Percentiles rank a stretch among this genome's conserved stretches.
These are phyloP conservation scores for Danio aesculapii DNA, from an alignment of 2,797 vertebrate species.

Conservation along the genomic window DNA sequence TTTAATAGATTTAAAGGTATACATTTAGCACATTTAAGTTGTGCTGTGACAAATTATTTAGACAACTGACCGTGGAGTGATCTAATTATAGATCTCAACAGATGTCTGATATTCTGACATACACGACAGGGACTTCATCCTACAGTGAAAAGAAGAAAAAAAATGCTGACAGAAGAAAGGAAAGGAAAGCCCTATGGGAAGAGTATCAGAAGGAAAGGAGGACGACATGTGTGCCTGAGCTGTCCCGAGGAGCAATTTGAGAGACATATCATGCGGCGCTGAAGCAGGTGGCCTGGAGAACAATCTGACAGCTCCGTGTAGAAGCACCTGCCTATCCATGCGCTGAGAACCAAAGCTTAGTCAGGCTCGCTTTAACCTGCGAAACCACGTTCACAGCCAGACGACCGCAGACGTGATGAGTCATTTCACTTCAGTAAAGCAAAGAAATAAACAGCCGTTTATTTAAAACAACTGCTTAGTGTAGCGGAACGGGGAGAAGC, in stretches of 20 bases:
- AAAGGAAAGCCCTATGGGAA: slow-evolving; percentile 35
- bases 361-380: slow-evolving; percentile 26
- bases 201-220: slow-evolving; percentile 23
- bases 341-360: background rate
- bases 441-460: slow-evolving; percentile 32
- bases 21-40: background rate
- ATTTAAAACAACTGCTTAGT: slow-evolving; percentile 23
- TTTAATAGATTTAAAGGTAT: background rate
- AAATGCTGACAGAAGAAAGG: slow-evolving; percentile 32
- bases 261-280: slow-evolving; percentile 24
- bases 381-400: background rate
- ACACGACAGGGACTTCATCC: slow-evolving; percentile 13
- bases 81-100: slow-evolving; percentile 16
- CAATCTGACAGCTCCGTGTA: slow-evolving; percentile 24
- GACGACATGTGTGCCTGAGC: slow-evolving; percentile 29
- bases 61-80: background rate
- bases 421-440: slow-evolving; percentile 18
- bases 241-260: slow-evolving; percentile 30
- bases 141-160: slow-evolving; percentile 14
- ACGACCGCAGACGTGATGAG: background rate
- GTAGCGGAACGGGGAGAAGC: background rate
- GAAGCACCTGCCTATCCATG: slow-evolving; percentile 14
- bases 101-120: background rate
- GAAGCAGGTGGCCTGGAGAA: slow-evolving; percentile 34
- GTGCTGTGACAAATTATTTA: slow-evolving; percentile 4